Evolutionary conservation across 2,113 vertebrate species (phyloP), one percentile per base, ranked within the genome.

Genomic region (Phrynosoma platyrhinos): DNA sequence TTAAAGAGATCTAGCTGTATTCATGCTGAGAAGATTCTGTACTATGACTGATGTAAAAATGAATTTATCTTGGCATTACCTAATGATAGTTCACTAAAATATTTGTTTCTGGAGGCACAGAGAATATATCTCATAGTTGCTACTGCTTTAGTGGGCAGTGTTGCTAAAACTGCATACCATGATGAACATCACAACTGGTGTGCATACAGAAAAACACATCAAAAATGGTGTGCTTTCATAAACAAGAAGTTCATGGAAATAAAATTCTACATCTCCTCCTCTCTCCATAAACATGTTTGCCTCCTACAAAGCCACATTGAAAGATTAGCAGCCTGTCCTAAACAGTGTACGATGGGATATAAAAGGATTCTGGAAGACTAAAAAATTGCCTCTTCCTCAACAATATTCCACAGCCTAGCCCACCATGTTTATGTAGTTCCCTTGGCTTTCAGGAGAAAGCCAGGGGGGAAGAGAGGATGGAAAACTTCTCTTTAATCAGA

Each of bases 1-100:
- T 91, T 90, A 72, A 85, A 92, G 36, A 1, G 82, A 7, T 36
- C 5, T 82, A 36, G 87, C 83, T 42, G 9, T 42, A 68, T 79
- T 77, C 79, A 79, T 47, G 76, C 79, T 7, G 78, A 21, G 53
- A 88, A 93, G 92, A 84, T 21, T 81, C 83, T 68, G 27, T 4
- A 0, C 9, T 76, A 2, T 47, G 53, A 27, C 47, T 81, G 36
- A 62, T 42, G 40, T 75, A 25, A 62, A 62, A 40, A 84, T 78
- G 30, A 13, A 4, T 27, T 82, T 85, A 25, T 0, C 1, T 72
- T 8, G 83, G 12, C 78, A 90, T 87, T 58, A 36, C 16, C 47
- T 13, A 84, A 32, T 79, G 53, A 27, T 71, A 58, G 1, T 91
- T 71, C 30, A 25, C 23, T 75, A 1, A 55, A 71, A 5, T 74